A percentile compares a stretch with the other conserved stretches of the same genome.
phyloP scores from a whole-genome alignment of 2,113 vertebrate species.

The Xerus inauris region DNA sequence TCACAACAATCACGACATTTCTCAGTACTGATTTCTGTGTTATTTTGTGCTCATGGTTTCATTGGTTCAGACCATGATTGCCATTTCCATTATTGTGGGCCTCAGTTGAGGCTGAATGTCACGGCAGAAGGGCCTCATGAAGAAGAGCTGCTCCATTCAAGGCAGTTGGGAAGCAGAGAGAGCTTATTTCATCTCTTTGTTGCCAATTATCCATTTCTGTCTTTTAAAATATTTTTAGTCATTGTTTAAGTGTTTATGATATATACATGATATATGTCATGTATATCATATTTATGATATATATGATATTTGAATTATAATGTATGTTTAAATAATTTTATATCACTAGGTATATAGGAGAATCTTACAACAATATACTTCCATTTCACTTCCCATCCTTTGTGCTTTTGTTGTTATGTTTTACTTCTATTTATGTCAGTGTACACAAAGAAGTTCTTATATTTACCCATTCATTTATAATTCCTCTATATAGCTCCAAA shows the following conservation, averaged over 20 bases:
- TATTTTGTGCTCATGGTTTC: too few relatives aligned
- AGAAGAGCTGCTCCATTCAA: too few relatives aligned
- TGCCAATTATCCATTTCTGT: not conserved
- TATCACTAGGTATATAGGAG: not conserved
- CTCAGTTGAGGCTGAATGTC: too few relatives aligned
- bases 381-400: not conserved
- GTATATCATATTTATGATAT: too few relatives aligned
- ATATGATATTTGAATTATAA: too few relatives aligned
- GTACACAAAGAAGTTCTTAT: not conserved
- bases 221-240: not conserved
- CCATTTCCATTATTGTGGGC: too few relatives aligned
- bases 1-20: too few relatives aligned
- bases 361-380: not conserved
- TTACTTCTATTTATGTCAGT: not conserved
- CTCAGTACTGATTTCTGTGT: too few relatives aligned
- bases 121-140: too few relatives aligned
- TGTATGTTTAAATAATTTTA: conserved; percentile 3
- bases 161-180: too few relatives aligned
- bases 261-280: too few relatives aligned
- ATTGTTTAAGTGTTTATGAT: not conserved
- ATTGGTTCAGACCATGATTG: too few relatives aligned
- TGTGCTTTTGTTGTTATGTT: conserved; percentile 17
- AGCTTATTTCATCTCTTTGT: not conserved
- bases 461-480: not conserved
- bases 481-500: not conserved